A percentile compares a stretch with the other conserved stretches of the same genome.
phyloP scores from a whole-genome alignment of 2,888 invertebrate genomes.

The Exephanes ischioxanthus region DNA sequence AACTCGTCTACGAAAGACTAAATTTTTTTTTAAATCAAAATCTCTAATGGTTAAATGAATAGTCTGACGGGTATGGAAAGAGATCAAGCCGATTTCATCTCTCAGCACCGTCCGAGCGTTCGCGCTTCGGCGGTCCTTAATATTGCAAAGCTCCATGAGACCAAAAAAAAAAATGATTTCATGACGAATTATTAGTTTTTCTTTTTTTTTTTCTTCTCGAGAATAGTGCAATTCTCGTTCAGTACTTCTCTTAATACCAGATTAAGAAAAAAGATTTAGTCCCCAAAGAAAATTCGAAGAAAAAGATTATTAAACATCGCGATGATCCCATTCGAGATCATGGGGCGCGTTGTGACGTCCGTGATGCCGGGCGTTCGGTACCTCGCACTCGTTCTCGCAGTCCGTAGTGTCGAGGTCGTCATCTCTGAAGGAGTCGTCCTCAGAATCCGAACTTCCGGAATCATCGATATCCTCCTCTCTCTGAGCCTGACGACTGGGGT shows the following conservation, averaged over 20 bases:
- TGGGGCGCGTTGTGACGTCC: constrained; percentile 79
- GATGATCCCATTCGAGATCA: constrained; percentile 84
- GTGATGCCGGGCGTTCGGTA: constrained; percentile 76
- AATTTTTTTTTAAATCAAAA: constrained; percentile 22
- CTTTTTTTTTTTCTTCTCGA: neutral
- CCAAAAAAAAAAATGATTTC: neutral
- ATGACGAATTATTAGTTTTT: neutral
- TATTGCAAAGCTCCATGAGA: constrained; percentile 15
- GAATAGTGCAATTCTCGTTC: constrained; percentile 25
- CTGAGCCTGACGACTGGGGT: constrained; percentile 75
- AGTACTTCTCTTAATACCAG: constrained; percentile 79
- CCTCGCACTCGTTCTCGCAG: constrained; percentile 83
- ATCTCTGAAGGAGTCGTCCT: constrained; percentile 83
- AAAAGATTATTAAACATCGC: constrained; percentile 81
- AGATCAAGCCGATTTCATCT: constrained; percentile 37
- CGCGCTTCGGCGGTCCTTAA: neutral
- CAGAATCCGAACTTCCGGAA: constrained; percentile 83
- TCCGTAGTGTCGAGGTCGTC: constrained; percentile 83
- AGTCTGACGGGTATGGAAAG: constrained; percentile 52
- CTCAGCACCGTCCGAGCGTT: neutral
- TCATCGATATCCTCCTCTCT: constrained; percentile 82
- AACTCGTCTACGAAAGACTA: constrained; percentile 51
- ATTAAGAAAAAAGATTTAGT: constrained; percentile 67
- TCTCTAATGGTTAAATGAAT: constrained; percentile 42
- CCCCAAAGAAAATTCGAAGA: constrained; percentile 48